phyloP scores from a whole-genome alignment of 2,797 vertebrate genomes.

The Rallus crepitans region DNA sequence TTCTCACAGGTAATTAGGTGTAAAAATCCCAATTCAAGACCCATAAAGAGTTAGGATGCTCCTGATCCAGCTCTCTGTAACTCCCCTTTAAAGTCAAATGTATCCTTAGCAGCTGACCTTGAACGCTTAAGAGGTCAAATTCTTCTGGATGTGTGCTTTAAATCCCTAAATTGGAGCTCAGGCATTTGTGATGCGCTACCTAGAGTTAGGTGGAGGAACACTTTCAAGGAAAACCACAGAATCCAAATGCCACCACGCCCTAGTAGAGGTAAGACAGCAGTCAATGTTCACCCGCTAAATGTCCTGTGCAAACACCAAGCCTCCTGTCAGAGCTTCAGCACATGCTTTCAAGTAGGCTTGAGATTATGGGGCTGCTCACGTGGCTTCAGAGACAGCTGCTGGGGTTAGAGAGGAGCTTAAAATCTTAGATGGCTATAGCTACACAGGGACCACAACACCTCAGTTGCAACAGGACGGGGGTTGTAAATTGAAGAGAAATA shows the following conservation, averaged over 20 bases:
- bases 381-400: neutral
- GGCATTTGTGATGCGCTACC: neutral
- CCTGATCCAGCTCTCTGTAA: neutral
- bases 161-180: neutral
- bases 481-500: neutral
- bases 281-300: neutral
- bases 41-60: neutral
- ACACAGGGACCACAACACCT: neutral
- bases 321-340: neutral
- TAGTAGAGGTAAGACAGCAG: neutral
- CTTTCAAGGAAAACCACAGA: neutral
- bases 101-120: neutral
- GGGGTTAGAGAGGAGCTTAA: neutral
- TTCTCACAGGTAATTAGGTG: conserved; percentile 34
- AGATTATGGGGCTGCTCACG: neutral
- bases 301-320: neutral
- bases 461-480: neutral
- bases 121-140: neutral
- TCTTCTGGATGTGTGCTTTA: neutral
- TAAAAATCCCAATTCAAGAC: neutral
- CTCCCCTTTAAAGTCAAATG: neutral
- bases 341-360: neutral
- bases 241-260: neutral
- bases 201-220: neutral
- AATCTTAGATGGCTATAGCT: neutral